Conservation (phyloP, 2,888 invertebrate genomes). For the Sicus ferrugineus region DNA sequence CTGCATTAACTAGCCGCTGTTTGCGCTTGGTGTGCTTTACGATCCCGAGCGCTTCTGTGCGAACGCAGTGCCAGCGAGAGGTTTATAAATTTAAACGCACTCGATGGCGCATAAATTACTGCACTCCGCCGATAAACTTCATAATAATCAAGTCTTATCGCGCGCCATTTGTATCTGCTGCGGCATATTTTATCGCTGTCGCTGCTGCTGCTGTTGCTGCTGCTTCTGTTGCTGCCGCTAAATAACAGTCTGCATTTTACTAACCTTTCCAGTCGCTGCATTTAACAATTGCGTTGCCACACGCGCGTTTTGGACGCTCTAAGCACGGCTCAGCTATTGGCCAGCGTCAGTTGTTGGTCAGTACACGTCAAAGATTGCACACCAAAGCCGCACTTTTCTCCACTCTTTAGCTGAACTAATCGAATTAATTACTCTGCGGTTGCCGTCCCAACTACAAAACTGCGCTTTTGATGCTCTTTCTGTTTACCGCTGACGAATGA, state of each 20-base stretch:
- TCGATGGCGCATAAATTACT: slow-evolving; percentile 45
- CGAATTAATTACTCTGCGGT: slow-evolving; percentile 1
- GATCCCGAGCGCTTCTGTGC: not conserved
- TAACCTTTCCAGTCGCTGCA: not conserved
- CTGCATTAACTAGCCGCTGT: not conserved
- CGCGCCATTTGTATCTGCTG: not conserved
- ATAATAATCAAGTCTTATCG: slow-evolving; percentile 31
- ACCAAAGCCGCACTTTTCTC: not conserved
- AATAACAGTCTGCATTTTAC: not conserved
- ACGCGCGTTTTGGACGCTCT: too few species aligned
- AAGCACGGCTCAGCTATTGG: not conserved
- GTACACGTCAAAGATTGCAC: not conserved
- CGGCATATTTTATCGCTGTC: not conserved
- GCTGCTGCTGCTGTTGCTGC: not conserved
- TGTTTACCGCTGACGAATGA: not conserved
- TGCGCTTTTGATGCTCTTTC: not conserved
- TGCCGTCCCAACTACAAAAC: not conserved
- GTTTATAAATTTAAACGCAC: slow-evolving; percentile 40
- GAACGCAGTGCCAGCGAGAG: not conserved
- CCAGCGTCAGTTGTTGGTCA: not conserved
- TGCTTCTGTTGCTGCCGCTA: not conserved
- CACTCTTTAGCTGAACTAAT: not conserved
- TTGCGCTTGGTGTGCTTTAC: too few species aligned
- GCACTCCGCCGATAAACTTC: slow-evolving; percentile 22
- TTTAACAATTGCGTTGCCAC: slow-evolving; percentile 7